Evolutionary conservation across 1,140 invertebrate genomes (phyloP).

Genomic region (Plectus sambesii): DNA sequence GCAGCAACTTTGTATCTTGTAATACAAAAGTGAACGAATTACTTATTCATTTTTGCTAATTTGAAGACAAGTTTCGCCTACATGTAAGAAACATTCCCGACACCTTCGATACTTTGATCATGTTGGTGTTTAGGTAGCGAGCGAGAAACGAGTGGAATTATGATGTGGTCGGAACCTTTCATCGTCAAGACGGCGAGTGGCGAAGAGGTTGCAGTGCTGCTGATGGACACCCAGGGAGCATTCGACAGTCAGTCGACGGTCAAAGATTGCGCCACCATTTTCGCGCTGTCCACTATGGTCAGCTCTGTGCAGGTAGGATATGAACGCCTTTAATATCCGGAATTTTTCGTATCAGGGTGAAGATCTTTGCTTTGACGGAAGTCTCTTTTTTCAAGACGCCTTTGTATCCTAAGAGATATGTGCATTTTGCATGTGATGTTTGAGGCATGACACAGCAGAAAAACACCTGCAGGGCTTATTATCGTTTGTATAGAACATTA

Average conservation of each 20-base stretch:
- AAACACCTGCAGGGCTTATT: too few relatives aligned
- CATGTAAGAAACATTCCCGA: too few relatives aligned
- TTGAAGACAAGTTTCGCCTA: too few relatives aligned
- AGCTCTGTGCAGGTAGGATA: constrained; percentile 50
- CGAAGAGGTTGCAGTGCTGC: constrained; percentile 58
- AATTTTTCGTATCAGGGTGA: background rate
- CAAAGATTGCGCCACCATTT: constrained; percentile 82
- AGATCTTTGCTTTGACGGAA: background rate
- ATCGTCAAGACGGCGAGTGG: constrained; percentile 38
- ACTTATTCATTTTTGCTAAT: too few relatives aligned
- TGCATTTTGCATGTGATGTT: too few relatives aligned
- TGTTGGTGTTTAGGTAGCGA: too few relatives aligned
- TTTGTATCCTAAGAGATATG: background rate
- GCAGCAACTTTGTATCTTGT: too few relatives aligned
- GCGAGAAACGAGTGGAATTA: constrained; percentile 52
- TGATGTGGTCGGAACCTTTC: constrained; percentile 54
- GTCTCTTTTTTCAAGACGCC: background rate
- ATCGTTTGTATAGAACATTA: too few relatives aligned
- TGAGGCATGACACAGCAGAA: too few relatives aligned
- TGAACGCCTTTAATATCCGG: background rate
- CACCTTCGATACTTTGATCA: too few relatives aligned
- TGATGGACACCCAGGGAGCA: constrained; percentile 93
- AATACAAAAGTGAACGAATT: too few relatives aligned
- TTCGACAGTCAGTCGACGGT: constrained; percentile 94
- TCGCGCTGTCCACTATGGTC: constrained; percentile 54